These are phyloP conservation scores for Tetropium fuscum DNA, from an alignment of 2,888 invertebrate genomes.

Conservation along the genomic window DNA sequence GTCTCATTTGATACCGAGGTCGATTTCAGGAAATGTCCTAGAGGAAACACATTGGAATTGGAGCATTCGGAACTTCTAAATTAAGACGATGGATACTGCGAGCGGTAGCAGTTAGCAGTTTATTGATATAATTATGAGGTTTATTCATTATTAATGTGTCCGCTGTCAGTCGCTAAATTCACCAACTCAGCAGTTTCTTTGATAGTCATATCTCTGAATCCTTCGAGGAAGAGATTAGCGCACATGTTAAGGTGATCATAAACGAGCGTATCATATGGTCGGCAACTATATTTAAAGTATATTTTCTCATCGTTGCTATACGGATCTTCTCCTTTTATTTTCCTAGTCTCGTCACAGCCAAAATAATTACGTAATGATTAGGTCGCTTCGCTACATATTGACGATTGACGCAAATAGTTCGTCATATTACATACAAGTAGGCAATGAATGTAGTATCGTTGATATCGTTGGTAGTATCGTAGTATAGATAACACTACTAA, in stretches of 20 bases:
- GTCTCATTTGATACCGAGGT: slow-evolving; percentile 27
- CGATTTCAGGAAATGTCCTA: slow-evolving; percentile 25
- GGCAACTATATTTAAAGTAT: not conserved
- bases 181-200: slow-evolving; percentile 19
- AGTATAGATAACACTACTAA: too few relatives aligned
- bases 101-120: slow-evolving; percentile 20
- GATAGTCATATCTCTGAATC: slow-evolving; percentile 5
- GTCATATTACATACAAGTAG: too few relatives aligned
- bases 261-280: not conserved
- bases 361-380: too few relatives aligned
- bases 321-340: too few relatives aligned
- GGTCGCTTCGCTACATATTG: too few relatives aligned
- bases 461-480: too few relatives aligned
- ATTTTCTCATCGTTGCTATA: not conserved
- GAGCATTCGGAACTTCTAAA: slow-evolving; percentile 24
- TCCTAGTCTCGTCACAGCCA: too few relatives aligned
- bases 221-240: slow-evolving; percentile 12
- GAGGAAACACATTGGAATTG: slow-evolving; percentile 20
- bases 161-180: slow-evolving; percentile 16
- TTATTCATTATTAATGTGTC: slow-evolving; percentile 20
- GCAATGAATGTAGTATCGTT: too few relatives aligned
- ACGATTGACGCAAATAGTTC: too few relatives aligned
- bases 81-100: slow-evolving; percentile 13
- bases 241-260: slow-evolving; percentile 8
- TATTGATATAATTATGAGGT: slow-evolving; percentile 26